These are phyloP conservation scores for Ceratina calcarata DNA, from an alignment of 1,140 invertebrate genomes.

Conservation along the genomic window DNA sequence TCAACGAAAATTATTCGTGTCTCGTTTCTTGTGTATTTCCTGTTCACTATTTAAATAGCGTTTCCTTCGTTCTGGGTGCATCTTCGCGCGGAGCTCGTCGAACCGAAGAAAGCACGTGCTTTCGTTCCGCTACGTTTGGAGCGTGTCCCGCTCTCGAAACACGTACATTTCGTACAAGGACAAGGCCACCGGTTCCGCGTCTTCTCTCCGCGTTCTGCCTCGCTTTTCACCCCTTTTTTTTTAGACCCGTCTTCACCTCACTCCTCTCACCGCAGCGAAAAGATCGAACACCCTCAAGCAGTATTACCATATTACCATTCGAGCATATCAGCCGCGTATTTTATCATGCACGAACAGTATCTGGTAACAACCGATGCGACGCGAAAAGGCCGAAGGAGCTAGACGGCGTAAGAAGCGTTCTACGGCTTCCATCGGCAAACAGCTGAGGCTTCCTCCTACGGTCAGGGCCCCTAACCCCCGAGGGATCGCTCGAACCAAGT, in stretches of 20 bases:
- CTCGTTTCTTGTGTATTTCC: too few relatives aligned
- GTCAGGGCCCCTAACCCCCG: conserved; percentile 61
- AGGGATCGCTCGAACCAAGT: conserved; percentile 56
- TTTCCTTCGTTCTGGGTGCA: too few relatives aligned
- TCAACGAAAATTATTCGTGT: too few relatives aligned
- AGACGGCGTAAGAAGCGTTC: conserved; percentile 38
- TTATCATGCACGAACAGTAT: conserved; percentile 35
- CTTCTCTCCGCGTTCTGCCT: neutral
- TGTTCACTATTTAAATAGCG: too few relatives aligned
- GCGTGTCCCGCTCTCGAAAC: conserved; percentile 36
- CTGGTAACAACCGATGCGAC: conserved; percentile 27
- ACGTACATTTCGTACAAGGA: conserved; percentile 4
- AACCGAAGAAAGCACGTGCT: conserved; percentile 61
- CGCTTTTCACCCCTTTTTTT: conserved; percentile 18
- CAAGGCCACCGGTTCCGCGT: neutral
- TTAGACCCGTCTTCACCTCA: neutral
- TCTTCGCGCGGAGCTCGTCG: conserved; percentile 7
- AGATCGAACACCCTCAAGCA: conserved; percentile 22
- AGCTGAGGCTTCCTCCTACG: conserved; percentile 75
- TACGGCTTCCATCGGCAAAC: conserved; percentile 77
- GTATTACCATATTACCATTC: conserved; percentile 46
- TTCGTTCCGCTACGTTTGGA: conserved; percentile 49
- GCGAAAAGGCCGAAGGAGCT: neutral
- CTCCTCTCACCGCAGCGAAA: neutral
- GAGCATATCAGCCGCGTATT: conserved; percentile 43